Evolutionary conservation across 30 jellyfish, hydroid and myxozoan genomes (phyloP).

Genomic region (Pseudorhiza aurosa): DNA sequence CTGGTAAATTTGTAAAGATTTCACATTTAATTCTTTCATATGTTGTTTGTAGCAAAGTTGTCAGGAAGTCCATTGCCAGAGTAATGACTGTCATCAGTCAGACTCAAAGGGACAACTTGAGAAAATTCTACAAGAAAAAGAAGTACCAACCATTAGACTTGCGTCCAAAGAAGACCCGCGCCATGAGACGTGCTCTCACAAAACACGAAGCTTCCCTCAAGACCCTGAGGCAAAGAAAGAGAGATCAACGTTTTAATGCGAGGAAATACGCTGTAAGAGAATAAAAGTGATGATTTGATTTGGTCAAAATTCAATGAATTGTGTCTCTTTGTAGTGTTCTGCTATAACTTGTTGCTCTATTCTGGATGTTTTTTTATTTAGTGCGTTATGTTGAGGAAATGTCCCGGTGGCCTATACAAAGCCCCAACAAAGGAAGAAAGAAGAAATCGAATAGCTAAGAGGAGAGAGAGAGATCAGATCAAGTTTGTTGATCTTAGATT

Average conservation of each 20-base stretch:
- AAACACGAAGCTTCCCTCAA: constrained; percentile 79
- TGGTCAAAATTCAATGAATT: neutral
- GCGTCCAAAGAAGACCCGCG: constrained; percentile 96
- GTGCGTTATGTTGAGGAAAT: too few species aligned
- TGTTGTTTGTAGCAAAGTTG: constrained; percentile 68
- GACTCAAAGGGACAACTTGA: constrained; percentile 83
- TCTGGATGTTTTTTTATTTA: too few species aligned
- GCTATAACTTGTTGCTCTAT: too few species aligned
- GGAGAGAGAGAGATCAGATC: too few species aligned
- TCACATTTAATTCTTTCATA: too few species aligned
- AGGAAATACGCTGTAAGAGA: constrained; percentile 96
- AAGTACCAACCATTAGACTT: constrained; percentile 89
- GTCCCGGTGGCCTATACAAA: too few species aligned
- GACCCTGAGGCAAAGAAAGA: constrained; percentile 87
- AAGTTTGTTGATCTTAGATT: too few species aligned
- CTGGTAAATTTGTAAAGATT: too few species aligned
- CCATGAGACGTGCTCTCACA: constrained; percentile 93
- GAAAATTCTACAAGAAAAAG: constrained; percentile 83
- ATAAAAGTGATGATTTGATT: constrained; percentile 30
- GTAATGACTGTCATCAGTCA: constrained; percentile 93
- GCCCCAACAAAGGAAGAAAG: too few species aligned
- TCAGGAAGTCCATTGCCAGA: constrained; percentile 90
- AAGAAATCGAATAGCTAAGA: too few species aligned
- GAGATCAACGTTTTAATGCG: constrained; percentile 75
- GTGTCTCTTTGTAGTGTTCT: too few species aligned